A percentile compares a stretch with the other conserved stretches of the same genome.
Evolutionary conservation across 1,140 invertebrate species (phyloP).

Genomic region (Neelides sp.): DNA sequence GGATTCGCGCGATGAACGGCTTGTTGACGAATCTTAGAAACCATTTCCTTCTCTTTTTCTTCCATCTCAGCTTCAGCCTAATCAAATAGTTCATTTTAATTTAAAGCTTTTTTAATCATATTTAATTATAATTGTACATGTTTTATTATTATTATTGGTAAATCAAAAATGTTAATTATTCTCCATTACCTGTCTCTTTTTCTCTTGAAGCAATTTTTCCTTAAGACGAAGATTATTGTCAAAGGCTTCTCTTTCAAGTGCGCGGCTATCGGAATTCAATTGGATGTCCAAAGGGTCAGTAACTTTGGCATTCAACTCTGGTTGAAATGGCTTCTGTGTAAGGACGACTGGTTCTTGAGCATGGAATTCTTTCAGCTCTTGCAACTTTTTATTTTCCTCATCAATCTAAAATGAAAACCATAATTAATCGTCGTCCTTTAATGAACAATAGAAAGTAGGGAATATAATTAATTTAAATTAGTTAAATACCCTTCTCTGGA

Average conservation of each 20-base stretch:
- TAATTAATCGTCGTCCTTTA: background rate
- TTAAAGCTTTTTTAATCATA: background rate
- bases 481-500: constrained; percentile 20
- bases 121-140: background rate
- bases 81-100: background rate
- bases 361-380: constrained; percentile 36
- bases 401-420: constrained; percentile 17
- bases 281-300: constrained; percentile 38
- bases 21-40: constrained; percentile 3
- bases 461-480: background rate
- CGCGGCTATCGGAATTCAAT: constrained; percentile 40
- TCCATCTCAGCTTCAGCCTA: background rate
- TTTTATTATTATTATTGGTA: background rate
- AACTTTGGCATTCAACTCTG: constrained; percentile 35
- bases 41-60: constrained; percentile 9
- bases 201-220: constrained; percentile 35
- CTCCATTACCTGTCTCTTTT: constrained; percentile 7
- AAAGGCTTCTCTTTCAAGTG: constrained; percentile 38
- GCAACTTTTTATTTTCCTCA: constrained; percentile 30
- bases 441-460: background rate
- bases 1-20: constrained; percentile 25
- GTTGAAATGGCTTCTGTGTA: constrained; percentile 42
- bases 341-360: constrained; percentile 39
- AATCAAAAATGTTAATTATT: background rate
- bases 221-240: constrained; percentile 36